These are phyloP conservation scores for Lagenorhynchus albirostris DNA, from an alignment of 2,113 vertebrate species.

Conservation along the genomic window DNA sequence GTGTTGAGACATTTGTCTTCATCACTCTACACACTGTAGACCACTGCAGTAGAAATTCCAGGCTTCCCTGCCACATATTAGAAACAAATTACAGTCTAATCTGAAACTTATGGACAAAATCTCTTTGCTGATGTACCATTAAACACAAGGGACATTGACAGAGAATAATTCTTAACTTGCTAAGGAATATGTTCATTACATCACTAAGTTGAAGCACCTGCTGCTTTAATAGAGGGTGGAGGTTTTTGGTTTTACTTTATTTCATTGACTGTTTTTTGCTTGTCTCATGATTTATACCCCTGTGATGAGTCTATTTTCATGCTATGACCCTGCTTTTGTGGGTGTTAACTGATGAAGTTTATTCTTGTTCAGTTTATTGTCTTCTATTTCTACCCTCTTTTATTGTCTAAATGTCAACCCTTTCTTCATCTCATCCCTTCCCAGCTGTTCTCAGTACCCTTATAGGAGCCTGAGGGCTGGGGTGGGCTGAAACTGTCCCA, in stretches of 20 bases:
- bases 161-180: not conserved
- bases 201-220: constrained; percentile 31
- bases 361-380: not conserved
- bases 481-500: not conserved
- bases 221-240: not conserved
- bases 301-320: not conserved
- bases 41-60: not conserved
- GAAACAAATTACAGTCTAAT: not conserved
- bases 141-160: not conserved
- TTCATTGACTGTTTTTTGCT: not conserved
- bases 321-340: not conserved
- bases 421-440: not conserved
- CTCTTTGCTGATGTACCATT: not conserved
- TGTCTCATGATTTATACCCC: not conserved
- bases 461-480: not conserved
- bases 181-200: not conserved
- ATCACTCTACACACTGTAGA: not conserved
- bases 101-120: not conserved
- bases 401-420: not conserved
- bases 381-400: not conserved
- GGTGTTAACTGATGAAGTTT: not conserved
- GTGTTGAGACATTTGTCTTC: not conserved
- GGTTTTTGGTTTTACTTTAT: not conserved
- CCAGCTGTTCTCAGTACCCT: constrained; percentile 20
- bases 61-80: not conserved